Evolutionary conservation across 2,113 vertebrate genomes (phyloP), one percentile per base, ranked within the genome.

Genomic region (Ciconia stormi): DNA sequence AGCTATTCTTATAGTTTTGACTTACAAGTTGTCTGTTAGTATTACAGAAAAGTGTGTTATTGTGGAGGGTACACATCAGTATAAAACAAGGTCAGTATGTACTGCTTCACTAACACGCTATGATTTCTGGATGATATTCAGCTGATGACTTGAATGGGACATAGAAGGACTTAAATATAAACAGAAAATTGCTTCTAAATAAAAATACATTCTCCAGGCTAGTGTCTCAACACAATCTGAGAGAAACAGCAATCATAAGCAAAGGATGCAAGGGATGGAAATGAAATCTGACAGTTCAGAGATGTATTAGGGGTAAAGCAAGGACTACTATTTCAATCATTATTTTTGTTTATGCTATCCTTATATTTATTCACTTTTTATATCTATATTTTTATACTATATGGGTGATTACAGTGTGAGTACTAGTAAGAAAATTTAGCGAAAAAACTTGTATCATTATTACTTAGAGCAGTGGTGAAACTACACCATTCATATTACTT

Each of bases 71-170:
- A 29, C 9, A 63, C 10, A 38, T 74, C 20, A 36, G 7, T 76
- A 49, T 38, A 76, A 61, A 94, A 55, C 26, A 71, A 79, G 13
- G 9, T 87, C 53, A 85, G 34, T 50, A 29, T 36, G 10, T 17
- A 61, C 19, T 69, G 13, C 21, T 82, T 90, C 40, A 66, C 34
- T 73, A 80, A 46, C 11, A 40, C 0, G 0, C 11, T 58, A 0
- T 46, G 40, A 80, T 71, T 82, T 85, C 40, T 79, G 46, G 12
- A 34, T 50, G 8, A 44, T 76, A 76, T 34, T 72, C 20, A 76
- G 18, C 58, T 88, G 18, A 22, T 85, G 58, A 59, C 34, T 70
- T 62, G 20, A 82, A 49, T 52, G 30, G 13, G 13, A 4, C 42
- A 52, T 29, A 69, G 30, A 11, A 90, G 10, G 46, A 77, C 16